phyloP scores from a whole-genome alignment of 1,140 invertebrate species.

The Daktulosphaira vitifoliae region DNA sequence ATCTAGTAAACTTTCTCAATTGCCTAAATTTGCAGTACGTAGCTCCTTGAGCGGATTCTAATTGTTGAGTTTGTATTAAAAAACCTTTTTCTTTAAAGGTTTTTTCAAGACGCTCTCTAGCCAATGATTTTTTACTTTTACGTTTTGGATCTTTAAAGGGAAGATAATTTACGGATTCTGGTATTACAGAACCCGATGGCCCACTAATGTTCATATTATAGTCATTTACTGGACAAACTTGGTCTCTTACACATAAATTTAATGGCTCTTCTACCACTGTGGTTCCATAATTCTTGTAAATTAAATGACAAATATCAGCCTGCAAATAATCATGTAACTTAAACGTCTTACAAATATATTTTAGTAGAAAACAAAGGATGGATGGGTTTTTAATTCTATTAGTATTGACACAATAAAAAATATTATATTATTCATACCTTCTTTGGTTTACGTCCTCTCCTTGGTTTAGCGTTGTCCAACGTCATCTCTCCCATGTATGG shows the following conservation, averaged over 20 bases:
- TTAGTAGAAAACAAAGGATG: too few relatives aligned
- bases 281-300: constrained; percentile 81
- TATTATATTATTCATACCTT: constrained; percentile 41
- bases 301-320: constrained; percentile 81
- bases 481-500: constrained; percentile 88
- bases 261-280: constrained; percentile 64
- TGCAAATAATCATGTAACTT: too few relatives aligned
- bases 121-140: constrained; percentile 69
- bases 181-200: neutral
- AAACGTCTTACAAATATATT: too few relatives aligned
- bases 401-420: too few relatives aligned
- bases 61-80: constrained; percentile 82
- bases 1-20: constrained; percentile 80
- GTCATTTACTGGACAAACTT: neutral
- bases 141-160: constrained; percentile 41
- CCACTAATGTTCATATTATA: neutral
- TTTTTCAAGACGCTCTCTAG: constrained; percentile 78
- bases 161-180: neutral
- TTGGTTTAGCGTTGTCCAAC: constrained; percentile 70
- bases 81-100: constrained; percentile 89
- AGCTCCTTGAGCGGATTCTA: constrained; percentile 81
- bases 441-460: constrained; percentile 75
- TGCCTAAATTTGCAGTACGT: constrained; percentile 91
- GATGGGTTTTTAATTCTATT: too few relatives aligned
- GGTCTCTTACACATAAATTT: constrained; percentile 64